phyloP scores from a whole-genome alignment of 2,888 invertebrate species.

The Acanthosoma haemorrhoidale region DNA sequence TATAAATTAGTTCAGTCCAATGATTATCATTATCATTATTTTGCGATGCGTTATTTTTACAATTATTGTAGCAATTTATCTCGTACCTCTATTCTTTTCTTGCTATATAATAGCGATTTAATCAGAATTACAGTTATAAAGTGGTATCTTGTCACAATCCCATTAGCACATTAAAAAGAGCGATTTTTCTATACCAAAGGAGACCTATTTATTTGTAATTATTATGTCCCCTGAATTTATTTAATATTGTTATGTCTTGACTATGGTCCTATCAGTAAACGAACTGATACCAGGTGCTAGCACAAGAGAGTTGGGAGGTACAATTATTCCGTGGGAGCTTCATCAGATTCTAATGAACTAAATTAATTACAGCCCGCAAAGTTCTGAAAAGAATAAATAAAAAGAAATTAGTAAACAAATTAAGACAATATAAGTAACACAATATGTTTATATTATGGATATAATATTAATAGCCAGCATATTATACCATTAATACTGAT shows the following conservation, averaged over 20 bases:
- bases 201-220: neutral
- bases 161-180: conserved; percentile 13
- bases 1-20: conserved; percentile 21
- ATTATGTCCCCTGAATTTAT: neutral
- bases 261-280: conserved; percentile 10
- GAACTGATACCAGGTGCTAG: neutral
- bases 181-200: conserved; percentile 9
- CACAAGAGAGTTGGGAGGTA: neutral
- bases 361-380: conserved; percentile 32
- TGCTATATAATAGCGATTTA: conserved; percentile 25
- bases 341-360: conserved; percentile 28
- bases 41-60: conserved; percentile 22
- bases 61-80: conserved; percentile 24
- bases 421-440: neutral
- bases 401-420: neutral
- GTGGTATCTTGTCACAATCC: conserved; percentile 1
- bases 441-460: neutral
- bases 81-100: neutral
- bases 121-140: conserved; percentile 18
- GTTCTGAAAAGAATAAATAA: conserved; percentile 32
- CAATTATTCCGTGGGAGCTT: conserved; percentile 24
- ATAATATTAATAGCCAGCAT: no score
- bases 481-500: no score
- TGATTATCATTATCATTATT: neutral
- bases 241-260: conserved; percentile 13